Percentiles rank a stretch among this genome's conserved stretches.
These are phyloP conservation scores for Allolobophora icterica DNA, from an alignment of 2,888 invertebrate genomes.

Conservation along the genomic window DNA sequence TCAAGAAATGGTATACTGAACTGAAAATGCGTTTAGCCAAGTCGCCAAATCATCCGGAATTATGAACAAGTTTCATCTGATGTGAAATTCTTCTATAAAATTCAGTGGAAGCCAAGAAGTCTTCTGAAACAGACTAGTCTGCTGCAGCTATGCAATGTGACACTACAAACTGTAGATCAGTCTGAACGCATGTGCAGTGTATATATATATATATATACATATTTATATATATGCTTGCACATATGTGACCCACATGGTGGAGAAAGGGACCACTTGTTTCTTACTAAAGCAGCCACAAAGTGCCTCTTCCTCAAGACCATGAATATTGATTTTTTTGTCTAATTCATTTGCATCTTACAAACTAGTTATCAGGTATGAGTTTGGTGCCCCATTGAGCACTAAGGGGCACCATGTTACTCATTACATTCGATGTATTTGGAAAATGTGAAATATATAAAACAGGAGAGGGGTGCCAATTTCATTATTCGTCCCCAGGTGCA, in stretches of 20 bases:
- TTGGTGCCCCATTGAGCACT: no score
- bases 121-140: constrained; percentile 8
- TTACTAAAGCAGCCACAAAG: no score
- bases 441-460: no score
- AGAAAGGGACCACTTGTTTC: no score
- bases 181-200: neutral
- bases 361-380: no score
- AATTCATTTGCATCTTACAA: no score
- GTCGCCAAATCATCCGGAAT: neutral
- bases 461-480: no score
- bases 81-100: neutral
- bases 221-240: neutral
- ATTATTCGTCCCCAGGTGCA: no score
- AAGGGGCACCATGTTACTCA: no score
- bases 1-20: constrained; percentile 26
- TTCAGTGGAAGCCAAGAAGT: neutral
- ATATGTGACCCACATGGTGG: neutral
- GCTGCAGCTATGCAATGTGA: neutral
- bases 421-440: no score
- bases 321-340: no score
- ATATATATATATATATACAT: neutral
- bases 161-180: neutral
- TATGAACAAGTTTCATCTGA: neutral
- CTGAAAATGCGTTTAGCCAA: constrained; percentile 17
- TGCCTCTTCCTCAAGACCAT: no score